Evolutionary conservation across 2,113 vertebrate species (phyloP).

Genomic region (Prietella phreatophila): DNA sequence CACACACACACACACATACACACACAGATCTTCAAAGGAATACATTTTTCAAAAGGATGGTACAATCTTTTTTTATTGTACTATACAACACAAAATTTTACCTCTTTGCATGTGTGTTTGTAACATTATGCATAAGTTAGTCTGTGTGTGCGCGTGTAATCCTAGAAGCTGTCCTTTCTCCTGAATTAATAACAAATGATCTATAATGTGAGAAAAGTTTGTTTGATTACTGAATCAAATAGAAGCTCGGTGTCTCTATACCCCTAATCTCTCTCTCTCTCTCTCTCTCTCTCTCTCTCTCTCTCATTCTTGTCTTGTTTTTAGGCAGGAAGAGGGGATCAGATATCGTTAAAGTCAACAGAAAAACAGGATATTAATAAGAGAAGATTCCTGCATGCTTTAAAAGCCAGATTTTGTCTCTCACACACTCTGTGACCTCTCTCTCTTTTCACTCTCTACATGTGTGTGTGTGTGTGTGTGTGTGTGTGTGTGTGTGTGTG

Average conservation of each 20-base stretch:
- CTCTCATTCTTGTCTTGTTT: constrained; percentile 13
- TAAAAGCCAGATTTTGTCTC: constrained; percentile 39
- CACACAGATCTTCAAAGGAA: no score
- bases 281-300: background rate
- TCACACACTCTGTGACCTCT: constrained; percentile 20
- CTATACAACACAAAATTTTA: background rate
- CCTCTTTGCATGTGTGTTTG: background rate
- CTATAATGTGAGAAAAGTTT: background rate
- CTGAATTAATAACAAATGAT: background rate
- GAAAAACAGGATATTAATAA: constrained; percentile 48
- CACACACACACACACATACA: no score
- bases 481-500: background rate
- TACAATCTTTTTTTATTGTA: no score
- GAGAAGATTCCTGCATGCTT: constrained; percentile 51
- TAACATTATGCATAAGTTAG: no score
- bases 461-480: background rate
- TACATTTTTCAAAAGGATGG: no score
- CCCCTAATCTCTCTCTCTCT: background rate
- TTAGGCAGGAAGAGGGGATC: constrained; percentile 47
- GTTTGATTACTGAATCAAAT: background rate
- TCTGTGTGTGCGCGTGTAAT: background rate
- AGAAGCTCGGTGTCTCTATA: background rate
- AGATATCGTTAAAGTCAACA: constrained; percentile 53
- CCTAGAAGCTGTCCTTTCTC: background rate
- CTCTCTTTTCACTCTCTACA: background rate